A percentile compares a stretch with the other conserved stretches of the same genome.
Evolutionary conservation across 2,888 invertebrate genomes (phyloP).

Genomic region (Drosophila longiperda): DNA sequence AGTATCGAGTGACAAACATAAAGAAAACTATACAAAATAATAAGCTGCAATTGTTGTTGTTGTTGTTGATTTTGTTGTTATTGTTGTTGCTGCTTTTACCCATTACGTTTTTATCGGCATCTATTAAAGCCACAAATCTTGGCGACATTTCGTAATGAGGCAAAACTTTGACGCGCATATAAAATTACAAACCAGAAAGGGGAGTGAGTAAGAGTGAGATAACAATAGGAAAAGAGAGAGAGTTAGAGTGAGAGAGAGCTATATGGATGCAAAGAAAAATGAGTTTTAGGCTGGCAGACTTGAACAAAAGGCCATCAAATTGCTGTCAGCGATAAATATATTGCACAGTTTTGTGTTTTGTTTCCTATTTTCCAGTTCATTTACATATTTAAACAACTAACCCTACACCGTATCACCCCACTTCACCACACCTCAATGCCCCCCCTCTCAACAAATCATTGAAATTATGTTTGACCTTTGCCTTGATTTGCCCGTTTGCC

Average conservation of each 20-base stretch:
- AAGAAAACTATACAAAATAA: conserved; percentile 34
- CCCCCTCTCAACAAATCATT: conserved; percentile 6
- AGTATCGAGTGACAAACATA: conserved; percentile 74
- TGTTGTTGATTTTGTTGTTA: conserved; percentile 11
- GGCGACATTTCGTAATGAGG: conserved; percentile 77
- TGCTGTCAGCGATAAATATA: conserved; percentile 21
- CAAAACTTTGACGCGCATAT: conserved; percentile 26
- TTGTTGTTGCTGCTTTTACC: conserved; percentile 63
- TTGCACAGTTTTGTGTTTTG: conserved; percentile 31
- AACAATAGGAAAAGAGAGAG: background rate
- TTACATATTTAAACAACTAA: conserved; percentile 8
- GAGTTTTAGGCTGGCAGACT: background rate
- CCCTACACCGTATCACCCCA: background rate
- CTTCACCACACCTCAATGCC: background rate
- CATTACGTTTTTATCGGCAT: conserved; percentile 64
- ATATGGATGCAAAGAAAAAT: background rate
- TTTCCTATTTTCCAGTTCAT: conserved; percentile 8
- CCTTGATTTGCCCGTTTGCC: conserved; percentile 9
- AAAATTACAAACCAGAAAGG: conserved; percentile 23
- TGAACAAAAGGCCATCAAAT: conserved; percentile 35
- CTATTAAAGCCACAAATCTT: conserved; percentile 77
- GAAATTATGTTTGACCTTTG: conserved; percentile 51
- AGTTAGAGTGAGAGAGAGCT: background rate
- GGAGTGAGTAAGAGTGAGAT: background rate
- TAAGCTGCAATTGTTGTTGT: conserved; percentile 30